Evolutionary conservation across 2,888 invertebrate species (phyloP), one percentile per base, ranked within the genome.

Genomic region (Caenorhabditis sp.): DNA sequence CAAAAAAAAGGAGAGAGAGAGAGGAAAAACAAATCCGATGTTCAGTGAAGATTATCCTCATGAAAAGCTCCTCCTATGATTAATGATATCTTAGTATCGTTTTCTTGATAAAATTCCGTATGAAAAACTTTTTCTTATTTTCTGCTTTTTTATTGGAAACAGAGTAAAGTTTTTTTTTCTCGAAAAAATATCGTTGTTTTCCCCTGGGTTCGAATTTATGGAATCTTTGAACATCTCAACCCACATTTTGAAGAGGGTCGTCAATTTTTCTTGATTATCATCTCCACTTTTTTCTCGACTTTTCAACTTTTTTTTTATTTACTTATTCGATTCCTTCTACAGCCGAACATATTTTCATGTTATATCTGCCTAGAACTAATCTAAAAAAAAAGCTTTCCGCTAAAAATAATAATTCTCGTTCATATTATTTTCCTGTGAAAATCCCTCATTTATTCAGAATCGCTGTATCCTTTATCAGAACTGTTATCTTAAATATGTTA

Each of bases 171-270:
- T 43, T 43, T 43, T 43, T 36, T 36, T 36, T 12, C 5, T 8
- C 5, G 17, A 14, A 43, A 43, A 43, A 43, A 43, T 43, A 43
- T 43, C 43, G 12, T 17, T 12, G 43, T 43, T 43, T 43, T 43
- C 43, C 43, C 43, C 14, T 6, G 43, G 43, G 43, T 14, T 43
- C 17, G 43, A 43, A 43, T 43, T 43, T 43, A 43, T 43, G 43
- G 43, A 43, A 43, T 43, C 43, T 43, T 43, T 43, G 43, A 43
- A 43, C 43, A 43, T 43, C 43, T 43, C 43, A 43, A 43, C 43
- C 43, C 43, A 43, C 43, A 31, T 43, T 43, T 43, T 43, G 43
- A 43, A 43, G 43, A 43, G 43, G 43, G 43, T 43, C 43, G 43
- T 43, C 43, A 43, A 43, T 43, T 43, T 43, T 43, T 43, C 43